Percentiles rank a stretch among this genome's conserved stretches.
phyloP scores from a whole-genome alignment of 2,888 invertebrate genomes.

The Gasteruption jaculator region DNA sequence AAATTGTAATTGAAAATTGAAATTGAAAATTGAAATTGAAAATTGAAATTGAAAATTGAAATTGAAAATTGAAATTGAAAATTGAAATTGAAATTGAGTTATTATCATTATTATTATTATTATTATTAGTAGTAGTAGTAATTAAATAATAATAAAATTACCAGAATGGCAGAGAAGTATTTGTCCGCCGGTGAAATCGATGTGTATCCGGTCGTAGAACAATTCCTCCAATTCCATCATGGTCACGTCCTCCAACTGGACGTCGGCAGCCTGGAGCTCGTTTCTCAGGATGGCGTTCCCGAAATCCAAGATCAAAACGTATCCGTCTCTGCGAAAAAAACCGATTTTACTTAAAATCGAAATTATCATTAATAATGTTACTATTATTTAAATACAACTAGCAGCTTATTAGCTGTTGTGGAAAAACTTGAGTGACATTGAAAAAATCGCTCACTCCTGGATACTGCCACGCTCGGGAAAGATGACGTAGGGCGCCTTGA shows the following conservation, averaged over 20 bases:
- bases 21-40: too few species aligned
- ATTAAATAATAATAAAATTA: slow-evolving; percentile 27
- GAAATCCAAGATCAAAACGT: slow-evolving; percentile 68
- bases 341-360: too few species aligned
- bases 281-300: slow-evolving; percentile 67
- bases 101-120: too few species aligned
- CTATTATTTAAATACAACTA: too few species aligned
- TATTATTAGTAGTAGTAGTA: slow-evolving; percentile 1
- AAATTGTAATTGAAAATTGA: too few species aligned
- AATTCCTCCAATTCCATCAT: slow-evolving; percentile 79
- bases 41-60: too few species aligned
- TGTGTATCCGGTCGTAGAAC: slow-evolving; percentile 71
- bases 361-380: too few species aligned
- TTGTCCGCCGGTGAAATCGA: slow-evolving; percentile 68
- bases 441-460: slow-evolving; percentile 56
- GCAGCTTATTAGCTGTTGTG: too few species aligned
- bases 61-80: too few species aligned
- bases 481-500: slow-evolving; percentile 72
- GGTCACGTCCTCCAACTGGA: slow-evolving; percentile 70
- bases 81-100: too few species aligned
- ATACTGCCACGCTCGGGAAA: slow-evolving; percentile 71
- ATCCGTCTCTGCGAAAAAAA: slow-evolving; percentile 68
- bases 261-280: slow-evolving; percentile 67
- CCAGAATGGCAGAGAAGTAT: slow-evolving; percentile 60
- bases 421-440: too few species aligned